Evolutionary conservation across 2,888 invertebrate species (phyloP), one percentile per base, ranked within the genome.

Genomic region (Drosophila acutilabella): DNA sequence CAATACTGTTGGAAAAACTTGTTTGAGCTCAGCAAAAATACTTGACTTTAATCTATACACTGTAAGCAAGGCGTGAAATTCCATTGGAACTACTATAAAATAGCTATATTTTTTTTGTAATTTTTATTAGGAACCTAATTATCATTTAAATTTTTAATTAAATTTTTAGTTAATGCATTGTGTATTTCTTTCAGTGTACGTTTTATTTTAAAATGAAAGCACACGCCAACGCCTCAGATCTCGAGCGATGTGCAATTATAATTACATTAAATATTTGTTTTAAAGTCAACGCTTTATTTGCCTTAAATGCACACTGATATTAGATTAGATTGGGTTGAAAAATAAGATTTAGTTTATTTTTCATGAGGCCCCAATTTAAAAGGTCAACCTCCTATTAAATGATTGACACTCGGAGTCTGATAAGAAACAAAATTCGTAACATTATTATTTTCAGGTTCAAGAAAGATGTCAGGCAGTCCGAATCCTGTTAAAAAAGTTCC

Each of bases 401-500:
- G 2, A 51, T 36, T 23, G 4, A 5, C 13, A 30, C 26, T 13
- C 26, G 5, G 16, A 20, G 18, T 13, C 30, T 7, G n/a, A 33
- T 30, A 30, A 30, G 30, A 8, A 8, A 8, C 8, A 30, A 30
- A 30, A 30, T 30, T 8, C 30, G 8, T 8, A 30, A 8, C 23
- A 13, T 13, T 6, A 23, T 44, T 36, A 45, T 11, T 54, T 61
- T 14, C 14, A 54, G 40, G 7, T 41, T 30, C 33, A 33, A 30
- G 11, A 13, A 64, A 7, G 2, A 91, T 91, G 91, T 76, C 89
- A 53, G 78, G 78, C 65, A 88, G 90, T 73, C 90, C 94, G 87
- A 96, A 96, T 76, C 97, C 97, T 79, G 97, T 98, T 80, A 98
- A 98, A 93, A 98, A 98, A 93, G 97, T 98, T 65, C 98, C 98